Base-by-base conservation (phyloP, 2,113 vertebrate species). In the Guaruba guarouba region DNA sequence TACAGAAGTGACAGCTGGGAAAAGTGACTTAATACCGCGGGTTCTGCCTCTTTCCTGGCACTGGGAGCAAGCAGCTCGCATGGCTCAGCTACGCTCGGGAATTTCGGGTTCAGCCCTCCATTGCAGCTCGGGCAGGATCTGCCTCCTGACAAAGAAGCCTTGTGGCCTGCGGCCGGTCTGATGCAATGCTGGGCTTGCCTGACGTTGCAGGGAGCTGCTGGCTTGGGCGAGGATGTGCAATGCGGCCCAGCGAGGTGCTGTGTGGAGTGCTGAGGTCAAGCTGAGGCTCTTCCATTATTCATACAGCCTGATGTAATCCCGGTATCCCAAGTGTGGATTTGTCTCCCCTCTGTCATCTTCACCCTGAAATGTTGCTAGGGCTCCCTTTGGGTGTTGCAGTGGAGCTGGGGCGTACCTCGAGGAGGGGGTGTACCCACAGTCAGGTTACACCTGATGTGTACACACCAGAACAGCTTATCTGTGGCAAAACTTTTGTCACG, bases 401-500 rank as follows among this genome's bases (percentile, higher is more conserved):
- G 69, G 78, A 48, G 15, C 69, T 24, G 46, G 35, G 63, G 22
- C 6, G 0, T 70, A 5, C 67, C 52, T 76, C 17, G 3, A 33
- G 52, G 73, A 86, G 11, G 0, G 10, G n/a, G 5, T 43, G 14
- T 52, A 43, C 19, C 28, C n/a, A 0, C 25, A 14, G 25, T 69
- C 11, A 4, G 0, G 1, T 35, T 64, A 73, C 67, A 17, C 43
- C 62, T 59, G 29, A 7, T 77, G 61, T 0, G 0, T 37, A 5
- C 1, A 3, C 7, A 1, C 43, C 70, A 17, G 55, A 54, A 5
- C 33, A 29, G 31, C 13, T 68, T 22, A 39, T 29, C 22, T 33
- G 3, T 28, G 64, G 37, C 61, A 80, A 25, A 33, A 33, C 28
- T 43, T 41, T 57, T 80, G 70, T 55, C 6, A 1, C 1, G 6